Base-by-base conservation (phyloP, 37 sponge, comb jelly and placozoan species). In the Beroe forskalii region DNA sequence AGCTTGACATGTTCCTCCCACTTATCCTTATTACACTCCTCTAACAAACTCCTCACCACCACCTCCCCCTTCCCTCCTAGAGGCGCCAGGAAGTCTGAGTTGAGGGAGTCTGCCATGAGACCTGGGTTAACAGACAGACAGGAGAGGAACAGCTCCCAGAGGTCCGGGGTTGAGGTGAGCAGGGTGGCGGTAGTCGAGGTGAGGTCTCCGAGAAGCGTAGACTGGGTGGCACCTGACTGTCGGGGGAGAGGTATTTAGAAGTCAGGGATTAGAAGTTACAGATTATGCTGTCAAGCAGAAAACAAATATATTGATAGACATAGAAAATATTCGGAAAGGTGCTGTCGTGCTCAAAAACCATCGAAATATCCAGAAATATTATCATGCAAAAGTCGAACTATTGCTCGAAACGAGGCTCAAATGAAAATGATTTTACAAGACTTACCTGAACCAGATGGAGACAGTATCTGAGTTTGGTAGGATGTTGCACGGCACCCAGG, bases 1-100 rank as follows among this genome's bases (percentile, higher is more conserved):
- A 69, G 72, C 38, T 69, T 44, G 86, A 80, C 30, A 80, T 44
- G 86, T 25, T 44, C 86, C 55, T 80, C 86, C 44, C 55, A 44
- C 12, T 6, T 12, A 2, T 80, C 55, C 48, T 27, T 44, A 38
- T 80, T 44, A 30, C 86, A 80, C 30, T 41, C 86, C 40, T 37
- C 86, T 38, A 80, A 23, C 30, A 80, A 6, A 1, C 4, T 37
- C 27, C 86, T 80, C 27, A 80, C 44, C 1, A 80, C 55, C 55
- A 4, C 25, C 40, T 44, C 31, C 20, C 55, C 22, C 35, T 24
- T 33, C 44, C 0, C 44, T 3, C 14, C 55, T 35, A 80, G 38
- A 4, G 17, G 19, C 12, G 37, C 72, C 38, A 69, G 55, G 55
- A 80, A 80, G 38, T 80, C 86, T 20, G 55, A 6, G 55, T 80